Base-by-base conservation (phyloP, 1,140 invertebrate species). In the Hycleus phaleratus region DNA sequence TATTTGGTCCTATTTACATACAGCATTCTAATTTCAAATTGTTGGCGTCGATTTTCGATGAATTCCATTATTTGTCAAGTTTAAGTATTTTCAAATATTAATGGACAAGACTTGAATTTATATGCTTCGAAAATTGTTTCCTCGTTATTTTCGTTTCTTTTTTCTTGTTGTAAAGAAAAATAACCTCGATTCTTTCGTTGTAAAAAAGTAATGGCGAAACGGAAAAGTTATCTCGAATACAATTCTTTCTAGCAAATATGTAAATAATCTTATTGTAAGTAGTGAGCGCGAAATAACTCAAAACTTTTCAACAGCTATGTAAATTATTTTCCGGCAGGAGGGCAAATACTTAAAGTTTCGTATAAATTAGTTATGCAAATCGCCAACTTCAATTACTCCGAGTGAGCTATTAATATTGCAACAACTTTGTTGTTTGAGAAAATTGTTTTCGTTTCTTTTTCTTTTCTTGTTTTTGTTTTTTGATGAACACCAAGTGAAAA, bases 191-290 rank as follows among this genome's bases (percentile, higher is more conserved):
- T 32, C 7, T 7, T 1, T 5, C 4, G 32, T 4, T 32, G 4
- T 32, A 32, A 32, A 32, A 32, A 32, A 32, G 32, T 32, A 7
- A 18, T 32, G 7, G 0, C 7, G 7, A 7, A 32, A 32, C 4
- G 32, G 32, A 32, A 32, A 32, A 32, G 32, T 32, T 32, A 32
- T 53, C 51, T 32, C 42, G 44, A 53, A 45, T 53, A 32, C 51
- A 53, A 53, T 53, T 53, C 42, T 45, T 43, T 18, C n/a, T n/a
- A 53, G 51, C 51, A 53, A 53, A 53, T 53, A 53, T 53, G 51
- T 53, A 53, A 53, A 53, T 53, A 53, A 53, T 53, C 51, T 53
- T 53, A 45, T 53, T 53, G 51, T 53, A 53, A 53, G 51, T 53
- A 53, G 42, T 53, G 51, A 53, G 42, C 46, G 51, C 40, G 46